Evolutionary conservation across 1,140 invertebrate genomes (phyloP).

Genomic region (Heliconius hermathena): DNA sequence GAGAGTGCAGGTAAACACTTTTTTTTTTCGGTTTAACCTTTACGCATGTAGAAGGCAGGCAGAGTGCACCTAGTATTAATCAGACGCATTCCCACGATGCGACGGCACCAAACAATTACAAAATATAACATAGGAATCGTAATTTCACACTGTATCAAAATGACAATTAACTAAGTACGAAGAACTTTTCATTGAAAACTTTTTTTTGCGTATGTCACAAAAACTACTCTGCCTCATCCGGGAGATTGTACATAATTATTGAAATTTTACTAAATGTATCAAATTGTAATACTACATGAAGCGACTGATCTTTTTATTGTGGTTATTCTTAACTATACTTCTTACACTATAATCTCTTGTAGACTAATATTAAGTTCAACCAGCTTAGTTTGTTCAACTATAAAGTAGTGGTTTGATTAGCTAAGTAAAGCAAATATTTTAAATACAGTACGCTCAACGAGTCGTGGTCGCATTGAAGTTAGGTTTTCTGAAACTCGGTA

Average conservation of each 20-base stretch:
- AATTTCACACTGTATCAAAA: too few relatives aligned
- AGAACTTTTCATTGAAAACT: too few relatives aligned
- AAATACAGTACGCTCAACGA: not conserved
- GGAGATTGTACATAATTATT: not conserved
- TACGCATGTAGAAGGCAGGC: too few relatives aligned
- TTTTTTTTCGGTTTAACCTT: too few relatives aligned
- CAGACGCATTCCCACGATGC: too few relatives aligned
- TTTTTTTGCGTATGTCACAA: too few relatives aligned
- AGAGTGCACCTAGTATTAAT: not conserved
- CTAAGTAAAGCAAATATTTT: not conserved
- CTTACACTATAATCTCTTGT: not conserved
- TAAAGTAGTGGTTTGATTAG: not conserved
- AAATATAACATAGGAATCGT: too few relatives aligned
- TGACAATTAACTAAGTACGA: too few relatives aligned
- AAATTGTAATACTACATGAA: not conserved
- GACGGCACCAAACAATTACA: too few relatives aligned
- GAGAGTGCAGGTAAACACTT: conserved; percentile 88
- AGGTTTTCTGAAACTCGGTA: too few relatives aligned
- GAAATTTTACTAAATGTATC: not conserved
- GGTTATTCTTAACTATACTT: not conserved
- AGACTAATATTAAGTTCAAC: not conserved
- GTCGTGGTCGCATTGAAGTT: too few relatives aligned
- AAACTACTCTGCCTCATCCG: not conserved
- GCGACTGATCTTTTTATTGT: not conserved
- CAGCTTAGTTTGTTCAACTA: not conserved